phyloP scores from a whole-genome alignment of 2,113 vertebrate species.

The Nestor notabilis region DNA sequence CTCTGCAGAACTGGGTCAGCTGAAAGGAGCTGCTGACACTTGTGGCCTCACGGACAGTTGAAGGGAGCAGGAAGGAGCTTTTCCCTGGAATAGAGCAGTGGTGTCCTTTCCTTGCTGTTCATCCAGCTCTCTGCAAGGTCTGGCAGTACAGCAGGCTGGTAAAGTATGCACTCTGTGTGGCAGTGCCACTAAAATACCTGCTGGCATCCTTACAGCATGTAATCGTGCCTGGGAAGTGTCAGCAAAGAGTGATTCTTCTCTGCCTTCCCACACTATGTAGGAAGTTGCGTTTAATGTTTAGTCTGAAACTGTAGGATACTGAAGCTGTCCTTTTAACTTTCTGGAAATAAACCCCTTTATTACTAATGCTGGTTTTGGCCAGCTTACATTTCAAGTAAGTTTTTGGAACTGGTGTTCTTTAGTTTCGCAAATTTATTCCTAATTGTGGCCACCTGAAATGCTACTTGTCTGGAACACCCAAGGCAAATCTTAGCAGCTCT shows the following conservation, averaged over 20 bases:
- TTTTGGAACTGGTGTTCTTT: not conserved
- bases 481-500: not conserved
- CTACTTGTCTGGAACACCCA: not conserved
- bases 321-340: not conserved
- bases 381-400: not conserved
- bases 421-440: not conserved
- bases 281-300: not conserved
- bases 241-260: not conserved
- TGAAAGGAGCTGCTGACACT: not conserved
- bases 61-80: not conserved
- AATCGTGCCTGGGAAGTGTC: not conserved
- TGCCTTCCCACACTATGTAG: not conserved
- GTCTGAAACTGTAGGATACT: not conserved
- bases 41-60: fast-evolving
- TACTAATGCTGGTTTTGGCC: not conserved
- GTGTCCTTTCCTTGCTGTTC: not conserved
- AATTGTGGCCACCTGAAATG: not conserved
- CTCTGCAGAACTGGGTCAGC: not conserved
- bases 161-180: fast-evolving
- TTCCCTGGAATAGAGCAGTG: fast-evolving
- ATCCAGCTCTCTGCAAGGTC: not conserved
- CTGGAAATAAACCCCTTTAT: not conserved
- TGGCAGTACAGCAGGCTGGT: not conserved
- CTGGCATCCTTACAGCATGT: fast-evolving
- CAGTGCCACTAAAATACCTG: not conserved